phyloP scores from a whole-genome alignment of 2,113 vertebrate species.

The Cottus gobio region DNA sequence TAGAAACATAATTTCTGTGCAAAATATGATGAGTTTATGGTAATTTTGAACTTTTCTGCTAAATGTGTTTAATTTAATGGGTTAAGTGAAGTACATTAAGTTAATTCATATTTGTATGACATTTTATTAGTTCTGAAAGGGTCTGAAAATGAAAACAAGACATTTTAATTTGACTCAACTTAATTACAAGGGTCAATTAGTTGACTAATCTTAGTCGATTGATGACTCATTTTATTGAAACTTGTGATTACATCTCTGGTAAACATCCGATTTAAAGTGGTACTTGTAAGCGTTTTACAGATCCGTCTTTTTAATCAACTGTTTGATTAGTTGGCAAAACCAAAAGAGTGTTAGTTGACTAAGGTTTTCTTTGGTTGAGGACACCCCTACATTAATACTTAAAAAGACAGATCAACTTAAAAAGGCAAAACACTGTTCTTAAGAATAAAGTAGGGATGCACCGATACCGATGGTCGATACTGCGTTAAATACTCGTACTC shows the following conservation, averaged over 20 bases:
- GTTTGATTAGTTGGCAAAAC: neutral
- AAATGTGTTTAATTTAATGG: neutral
- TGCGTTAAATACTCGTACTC: too few relatives aligned
- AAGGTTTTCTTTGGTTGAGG: neutral
- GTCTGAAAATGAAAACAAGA: neutral
- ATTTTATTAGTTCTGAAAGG: neutral
- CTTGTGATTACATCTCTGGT: neutral
- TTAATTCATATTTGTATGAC: neutral
- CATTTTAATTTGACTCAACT: neutral
- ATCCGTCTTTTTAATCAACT: neutral
- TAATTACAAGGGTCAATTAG: neutral
- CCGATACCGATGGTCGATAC: too few relatives aligned
- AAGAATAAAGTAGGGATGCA: too few relatives aligned
- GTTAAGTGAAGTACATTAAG: neutral
- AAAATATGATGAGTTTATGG: neutral
- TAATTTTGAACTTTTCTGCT: neutral
- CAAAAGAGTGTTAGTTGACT: neutral
- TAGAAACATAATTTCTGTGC: neutral
- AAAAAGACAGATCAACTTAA: too few relatives aligned
- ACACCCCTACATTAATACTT: too few relatives aligned
- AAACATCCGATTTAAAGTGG: neutral
- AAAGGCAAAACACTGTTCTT: too few relatives aligned
- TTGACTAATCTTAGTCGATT: neutral
- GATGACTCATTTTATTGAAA: neutral
- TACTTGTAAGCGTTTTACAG: neutral